phyloP scores from a whole-genome alignment of 2,797 vertebrate genomes.

The Gymnothorax javanicus region DNA sequence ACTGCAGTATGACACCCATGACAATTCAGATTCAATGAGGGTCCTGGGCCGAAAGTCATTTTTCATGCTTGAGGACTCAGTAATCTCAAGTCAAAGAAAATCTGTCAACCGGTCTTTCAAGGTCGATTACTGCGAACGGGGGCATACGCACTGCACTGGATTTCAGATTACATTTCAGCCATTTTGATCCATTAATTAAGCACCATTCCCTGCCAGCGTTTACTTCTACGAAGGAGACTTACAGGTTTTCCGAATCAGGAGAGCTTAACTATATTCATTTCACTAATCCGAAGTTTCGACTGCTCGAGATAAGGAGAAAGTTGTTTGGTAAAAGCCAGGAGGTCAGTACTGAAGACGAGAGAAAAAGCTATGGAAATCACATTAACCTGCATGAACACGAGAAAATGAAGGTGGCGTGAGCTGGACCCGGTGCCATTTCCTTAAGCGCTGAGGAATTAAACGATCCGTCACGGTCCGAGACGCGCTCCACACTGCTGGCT shows the following conservation, averaged over 20 bases:
- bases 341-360: not conserved
- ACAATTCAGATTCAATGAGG: not conserved
- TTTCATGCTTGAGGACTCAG: not conserved
- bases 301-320: not conserved
- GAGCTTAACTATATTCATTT: not conserved
- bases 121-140: not conserved
- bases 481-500: not conserved
- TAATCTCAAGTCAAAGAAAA: not conserved
- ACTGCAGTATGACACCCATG: not conserved
- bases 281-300: not conserved
- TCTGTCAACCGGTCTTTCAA: not conserved
- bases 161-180: slow-evolving; percentile 6
- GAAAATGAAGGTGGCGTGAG: not conserved
- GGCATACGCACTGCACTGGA: not conserved
- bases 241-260: not conserved
- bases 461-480: slow-evolving; percentile 1
- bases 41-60: not conserved
- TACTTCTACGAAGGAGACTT: not conserved
- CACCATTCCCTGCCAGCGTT: not conserved
- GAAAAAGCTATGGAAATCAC: not conserved
- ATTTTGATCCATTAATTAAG: not conserved
- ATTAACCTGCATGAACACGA: slow-evolving; percentile 15
- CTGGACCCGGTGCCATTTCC: not conserved
- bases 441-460: not conserved
- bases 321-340: not conserved